Conservation (phyloP, 2,888 invertebrate genomes). For the Noctua comes region DNA sequence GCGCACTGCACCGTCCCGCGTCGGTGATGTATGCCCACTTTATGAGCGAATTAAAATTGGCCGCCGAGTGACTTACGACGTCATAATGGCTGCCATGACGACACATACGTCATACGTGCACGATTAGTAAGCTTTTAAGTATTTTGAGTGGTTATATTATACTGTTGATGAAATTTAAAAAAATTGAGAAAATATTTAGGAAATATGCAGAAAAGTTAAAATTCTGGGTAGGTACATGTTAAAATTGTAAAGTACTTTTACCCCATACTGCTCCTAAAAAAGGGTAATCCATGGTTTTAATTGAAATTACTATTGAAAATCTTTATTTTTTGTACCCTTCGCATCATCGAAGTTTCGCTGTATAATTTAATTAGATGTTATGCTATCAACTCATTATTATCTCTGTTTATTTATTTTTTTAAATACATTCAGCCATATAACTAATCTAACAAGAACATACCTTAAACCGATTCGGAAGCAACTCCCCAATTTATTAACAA, state of each 20-base stretch:
- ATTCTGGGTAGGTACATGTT: no score
- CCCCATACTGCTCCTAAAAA: not conserved
- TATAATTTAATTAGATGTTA: not conserved
- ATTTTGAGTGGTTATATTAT: conserved; percentile 10
- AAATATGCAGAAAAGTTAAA: not conserved
- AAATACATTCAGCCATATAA: not conserved
- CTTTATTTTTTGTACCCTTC: not conserved
- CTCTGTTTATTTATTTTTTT: not conserved
- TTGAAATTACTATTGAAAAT: not conserved
- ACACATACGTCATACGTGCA: conserved; percentile 52
- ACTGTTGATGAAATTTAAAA: not conserved
- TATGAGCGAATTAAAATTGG: conserved; percentile 82
- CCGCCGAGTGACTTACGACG: conserved; percentile 76
- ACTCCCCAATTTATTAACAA: conserved; percentile 35
- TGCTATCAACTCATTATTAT: not conserved
- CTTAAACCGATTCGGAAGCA: not conserved
- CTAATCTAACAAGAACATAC: conserved; percentile 5
- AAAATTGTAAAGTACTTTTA: not conserved
- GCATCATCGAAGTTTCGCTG: not conserved
- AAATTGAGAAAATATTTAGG: not conserved
- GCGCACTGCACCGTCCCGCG: conserved; percentile 64
- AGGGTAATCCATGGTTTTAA: not conserved
- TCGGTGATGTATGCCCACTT: conserved; percentile 79
- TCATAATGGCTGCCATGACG: conserved; percentile 70
- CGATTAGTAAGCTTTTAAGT: conserved; percentile 41